A percentile compares a stretch with the other conserved stretches of the same genome.
Evolutionary conservation across 2,888 invertebrate species (phyloP).

Genomic region (Zaprionus bogoriensis): DNA sequence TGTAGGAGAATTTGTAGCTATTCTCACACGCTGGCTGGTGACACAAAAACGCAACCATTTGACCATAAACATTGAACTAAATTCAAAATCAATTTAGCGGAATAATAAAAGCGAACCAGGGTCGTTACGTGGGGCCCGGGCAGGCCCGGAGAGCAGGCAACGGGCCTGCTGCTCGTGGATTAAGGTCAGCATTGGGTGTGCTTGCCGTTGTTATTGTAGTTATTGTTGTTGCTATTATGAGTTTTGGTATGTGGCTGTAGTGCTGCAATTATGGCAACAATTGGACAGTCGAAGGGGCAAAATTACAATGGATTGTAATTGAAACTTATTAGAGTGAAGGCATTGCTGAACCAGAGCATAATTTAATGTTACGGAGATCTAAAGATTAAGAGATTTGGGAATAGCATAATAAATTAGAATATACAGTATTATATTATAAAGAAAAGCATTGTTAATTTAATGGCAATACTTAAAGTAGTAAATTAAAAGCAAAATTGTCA

Average conservation of each 20-base stretch:
- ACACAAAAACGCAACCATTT: slow-evolving; percentile 78
- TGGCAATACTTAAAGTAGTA: no score
- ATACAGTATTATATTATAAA: no score
- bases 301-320: background rate
- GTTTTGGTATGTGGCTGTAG: slow-evolving; percentile 6
- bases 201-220: background rate
- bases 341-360: background rate
- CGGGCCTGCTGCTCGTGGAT: no score
- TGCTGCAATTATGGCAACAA: slow-evolving; percentile 58
- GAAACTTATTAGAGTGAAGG: background rate
- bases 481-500: no score
- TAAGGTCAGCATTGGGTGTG: background rate
- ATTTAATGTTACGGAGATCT: background rate
- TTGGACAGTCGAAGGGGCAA: slow-evolving; percentile 26
- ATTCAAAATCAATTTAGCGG: slow-evolving; percentile 79
- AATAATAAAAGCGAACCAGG: slow-evolving; percentile 72
- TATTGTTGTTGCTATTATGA: slow-evolving; percentile 22
- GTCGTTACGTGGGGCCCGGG: slow-evolving; percentile 26
- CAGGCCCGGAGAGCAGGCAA: background rate
- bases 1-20: slow-evolving; percentile 21
- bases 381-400: no score
- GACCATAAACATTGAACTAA: slow-evolving; percentile 81
- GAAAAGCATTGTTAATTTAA: no score
- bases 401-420: no score
- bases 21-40: slow-evolving; percentile 46